Evolutionary conservation across 2,797 vertebrate species (phyloP), one percentile per base, ranked within the genome.

Genomic region (Brachyalestes nurse): DNA sequence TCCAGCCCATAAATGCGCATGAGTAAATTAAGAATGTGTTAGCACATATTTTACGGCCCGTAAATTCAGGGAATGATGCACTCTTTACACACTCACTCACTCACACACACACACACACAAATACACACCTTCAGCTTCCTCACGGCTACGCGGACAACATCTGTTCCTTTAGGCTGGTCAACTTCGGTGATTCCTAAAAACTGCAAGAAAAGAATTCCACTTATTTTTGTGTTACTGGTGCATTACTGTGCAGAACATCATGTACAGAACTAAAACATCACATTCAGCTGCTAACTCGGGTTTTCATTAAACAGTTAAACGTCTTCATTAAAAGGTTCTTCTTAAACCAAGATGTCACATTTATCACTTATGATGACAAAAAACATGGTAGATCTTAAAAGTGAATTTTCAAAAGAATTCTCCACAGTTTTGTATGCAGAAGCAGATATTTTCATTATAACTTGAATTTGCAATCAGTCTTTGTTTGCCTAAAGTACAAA

Each of bases 181-280:
- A 97, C 96, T 85, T 96, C 95, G 0, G 95, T 95, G 80, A 94
- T 95, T 87, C 96, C 96, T 81, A 97, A 94, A 89, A 97, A 97
- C 96, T 90, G 72, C n/a, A 82, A 6, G 34, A 34, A 34, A 34
- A 34, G 2, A 2, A 34, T 34, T 34, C 34, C 34, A 34, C 34
- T 3, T 34, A 34, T 34, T 34, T 4, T 34, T 34, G 34, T 34
- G n/a, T 72, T 17, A 55, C 5, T 38, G 61, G 7, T 51, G 17
- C 17, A 40, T 5, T 45, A 25, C 65, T 75, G 58, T 25, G 12
- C 2, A 45, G 45, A 64, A 58, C 21, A 40, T 62, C 21, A 28
- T 14, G 10, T 23, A 13, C 13, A 61, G 21, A 34, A 34, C 34
- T 34, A 34, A 34, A 34, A 34, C 34, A 34, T 34, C 4, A 2